Conservation (phyloP, 2,888 invertebrate genomes). For the Drosophila barbarae region DNA sequence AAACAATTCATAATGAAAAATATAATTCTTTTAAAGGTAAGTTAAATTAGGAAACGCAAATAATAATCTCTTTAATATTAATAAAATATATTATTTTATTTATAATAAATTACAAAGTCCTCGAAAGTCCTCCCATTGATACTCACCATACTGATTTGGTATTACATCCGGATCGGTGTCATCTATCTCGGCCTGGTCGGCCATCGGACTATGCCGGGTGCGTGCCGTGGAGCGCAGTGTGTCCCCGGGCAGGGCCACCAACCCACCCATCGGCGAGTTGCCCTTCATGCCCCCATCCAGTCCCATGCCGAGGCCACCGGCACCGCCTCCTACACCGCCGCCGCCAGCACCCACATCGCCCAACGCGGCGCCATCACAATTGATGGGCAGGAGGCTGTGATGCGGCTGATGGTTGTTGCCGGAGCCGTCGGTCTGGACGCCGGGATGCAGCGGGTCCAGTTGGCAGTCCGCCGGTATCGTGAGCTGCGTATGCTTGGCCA, state of each 20-base stretch:
- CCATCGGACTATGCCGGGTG: constrained; percentile 79
- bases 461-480: constrained; percentile 80
- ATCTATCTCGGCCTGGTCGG: constrained; percentile 79
- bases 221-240: constrained; percentile 74
- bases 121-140: too few relatives aligned
- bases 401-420: constrained; percentile 76
- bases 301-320: constrained; percentile 74
- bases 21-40: too few relatives aligned
- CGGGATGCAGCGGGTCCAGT: constrained; percentile 79
- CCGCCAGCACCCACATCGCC: constrained; percentile 52
- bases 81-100: not conserved
- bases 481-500: constrained; percentile 80
- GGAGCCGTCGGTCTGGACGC: constrained; percentile 38
- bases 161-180: constrained; percentile 93
- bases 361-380: constrained; percentile 66
- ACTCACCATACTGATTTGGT: constrained; percentile 91
- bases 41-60: too few relatives aligned
- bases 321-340: constrained; percentile 48
- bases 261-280: constrained; percentile 52
- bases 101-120: too few relatives aligned
- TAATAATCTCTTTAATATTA: not conserved
- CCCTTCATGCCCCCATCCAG: constrained; percentile 66
- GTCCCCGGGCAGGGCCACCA: constrained; percentile 79
- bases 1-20: not conserved
- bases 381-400: constrained; percentile 77